These are phyloP conservation scores for Callinectes sapidus DNA, from an alignment of 2,888 invertebrate species.

Conservation along the genomic window DNA sequence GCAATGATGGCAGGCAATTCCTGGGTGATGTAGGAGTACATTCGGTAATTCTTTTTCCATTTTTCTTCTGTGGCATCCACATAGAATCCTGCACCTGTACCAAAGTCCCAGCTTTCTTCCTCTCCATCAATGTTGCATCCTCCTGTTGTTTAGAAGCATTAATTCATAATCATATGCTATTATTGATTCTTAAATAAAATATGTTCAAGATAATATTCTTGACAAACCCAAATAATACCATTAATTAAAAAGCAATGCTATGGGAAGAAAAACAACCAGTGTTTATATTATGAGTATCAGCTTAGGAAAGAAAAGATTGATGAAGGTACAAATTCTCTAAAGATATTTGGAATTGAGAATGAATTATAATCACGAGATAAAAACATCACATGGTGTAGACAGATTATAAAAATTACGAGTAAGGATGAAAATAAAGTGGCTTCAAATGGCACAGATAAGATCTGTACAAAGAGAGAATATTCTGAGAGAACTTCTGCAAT, in stretches of 20 bases:
- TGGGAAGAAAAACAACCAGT: background rate
- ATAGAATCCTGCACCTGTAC: constrained; percentile 96
- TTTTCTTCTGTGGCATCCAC: constrained; percentile 93
- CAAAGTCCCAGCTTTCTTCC: constrained; percentile 95
- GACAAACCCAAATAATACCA: background rate
- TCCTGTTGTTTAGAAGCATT: constrained; percentile 75
- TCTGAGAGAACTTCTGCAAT: no score
- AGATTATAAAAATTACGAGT: no score
- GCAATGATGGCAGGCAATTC: constrained; percentile 87
- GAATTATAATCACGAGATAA: no score
- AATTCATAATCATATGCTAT: background rate
- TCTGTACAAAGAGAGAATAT: no score
- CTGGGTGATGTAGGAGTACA: constrained; percentile 95
- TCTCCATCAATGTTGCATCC: constrained; percentile 92
- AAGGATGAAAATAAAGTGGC: background rate
- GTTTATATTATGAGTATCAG: background rate
- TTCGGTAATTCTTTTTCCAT: constrained; percentile 94
- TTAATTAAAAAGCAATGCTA: background rate
- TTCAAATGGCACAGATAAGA: background rate
- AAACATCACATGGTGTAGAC: background rate
- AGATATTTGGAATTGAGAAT: no score
- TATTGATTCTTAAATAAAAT: background rate
- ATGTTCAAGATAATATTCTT: background rate
- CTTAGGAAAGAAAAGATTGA: background rate
- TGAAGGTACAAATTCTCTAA: background rate